A percentile compares a stretch with the other conserved stretches of the same genome.
Conservation (phyloP, 2,888 invertebrate genomes). For the Ceriagrion tenellum region DNA sequence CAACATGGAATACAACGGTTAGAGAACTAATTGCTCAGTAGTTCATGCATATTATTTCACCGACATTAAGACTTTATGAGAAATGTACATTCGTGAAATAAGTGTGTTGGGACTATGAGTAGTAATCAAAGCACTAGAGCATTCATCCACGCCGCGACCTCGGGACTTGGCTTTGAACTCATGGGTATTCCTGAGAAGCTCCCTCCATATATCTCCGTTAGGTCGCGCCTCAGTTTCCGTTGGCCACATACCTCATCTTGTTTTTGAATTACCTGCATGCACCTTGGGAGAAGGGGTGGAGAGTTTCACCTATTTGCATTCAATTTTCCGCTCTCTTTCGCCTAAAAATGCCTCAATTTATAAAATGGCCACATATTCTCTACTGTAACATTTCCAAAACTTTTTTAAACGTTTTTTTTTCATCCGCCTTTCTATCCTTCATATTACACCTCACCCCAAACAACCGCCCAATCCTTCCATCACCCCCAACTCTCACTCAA, state of each 20-base stretch:
- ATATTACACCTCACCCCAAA: no score
- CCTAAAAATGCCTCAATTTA: conserved; percentile 6
- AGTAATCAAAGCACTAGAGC: background rate
- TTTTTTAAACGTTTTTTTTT: conserved; percentile 19
- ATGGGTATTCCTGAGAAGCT: background rate
- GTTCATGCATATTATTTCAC: background rate
- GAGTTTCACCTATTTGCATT: background rate
- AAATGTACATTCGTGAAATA: background rate
- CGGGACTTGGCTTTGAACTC: background rate
- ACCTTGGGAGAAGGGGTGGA: background rate
- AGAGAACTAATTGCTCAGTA: background rate
- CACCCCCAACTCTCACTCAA: background rate
- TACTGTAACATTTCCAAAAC: background rate
- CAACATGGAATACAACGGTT: background rate
- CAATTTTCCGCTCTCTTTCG: conserved; percentile 12
- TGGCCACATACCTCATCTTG: background rate
- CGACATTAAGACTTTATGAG: background rate
- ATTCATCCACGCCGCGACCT: background rate
- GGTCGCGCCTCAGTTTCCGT: background rate
- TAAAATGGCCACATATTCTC: background rate
- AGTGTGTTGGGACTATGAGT: background rate
- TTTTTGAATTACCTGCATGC: conserved; percentile 9
- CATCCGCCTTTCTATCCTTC: background rate
- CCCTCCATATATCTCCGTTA: background rate
- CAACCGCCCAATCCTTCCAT: background rate